Evolutionary conservation across 2,888 invertebrate species (phyloP).

Genomic region (Lysandra coridon): DNA sequence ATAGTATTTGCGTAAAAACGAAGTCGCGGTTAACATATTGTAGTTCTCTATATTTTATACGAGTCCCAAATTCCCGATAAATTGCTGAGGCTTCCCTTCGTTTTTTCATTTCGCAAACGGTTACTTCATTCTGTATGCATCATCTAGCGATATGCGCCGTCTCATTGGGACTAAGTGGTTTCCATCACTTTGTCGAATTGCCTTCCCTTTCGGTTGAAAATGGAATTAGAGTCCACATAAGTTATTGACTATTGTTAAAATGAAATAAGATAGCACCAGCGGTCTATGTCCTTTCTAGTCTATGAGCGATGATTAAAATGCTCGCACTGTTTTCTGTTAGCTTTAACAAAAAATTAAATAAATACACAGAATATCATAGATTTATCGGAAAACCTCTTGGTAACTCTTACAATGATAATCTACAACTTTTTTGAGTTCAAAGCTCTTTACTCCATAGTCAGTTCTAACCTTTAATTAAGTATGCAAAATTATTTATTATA

Average conservation of each 20-base stretch:
- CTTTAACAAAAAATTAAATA: too few species aligned
- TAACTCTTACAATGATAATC: too few species aligned
- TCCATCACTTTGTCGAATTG: slow-evolving; percentile 6
- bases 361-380: too few species aligned
- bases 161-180: not conserved
- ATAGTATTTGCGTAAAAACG: not conserved
- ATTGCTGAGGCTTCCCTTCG: not conserved
- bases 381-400: too few species aligned
- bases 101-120: slow-evolving; percentile 13
- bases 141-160: not conserved
- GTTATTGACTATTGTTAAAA: not conserved
- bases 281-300: too few species aligned
- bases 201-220: not conserved
- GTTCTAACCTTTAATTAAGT: too few species aligned
- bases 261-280: too few species aligned
- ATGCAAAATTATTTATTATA: too few species aligned
- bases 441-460: too few species aligned
- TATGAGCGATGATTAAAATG: too few species aligned
- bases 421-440: too few species aligned
- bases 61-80: not conserved
- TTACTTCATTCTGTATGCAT: slow-evolving; percentile 11
- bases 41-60: not conserved
- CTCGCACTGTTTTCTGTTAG: too few species aligned
- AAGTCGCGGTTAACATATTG: not conserved
- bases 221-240: not conserved